Base-by-base conservation (phyloP, 1,140 invertebrate species). In the Probaryconus sp. region DNA sequence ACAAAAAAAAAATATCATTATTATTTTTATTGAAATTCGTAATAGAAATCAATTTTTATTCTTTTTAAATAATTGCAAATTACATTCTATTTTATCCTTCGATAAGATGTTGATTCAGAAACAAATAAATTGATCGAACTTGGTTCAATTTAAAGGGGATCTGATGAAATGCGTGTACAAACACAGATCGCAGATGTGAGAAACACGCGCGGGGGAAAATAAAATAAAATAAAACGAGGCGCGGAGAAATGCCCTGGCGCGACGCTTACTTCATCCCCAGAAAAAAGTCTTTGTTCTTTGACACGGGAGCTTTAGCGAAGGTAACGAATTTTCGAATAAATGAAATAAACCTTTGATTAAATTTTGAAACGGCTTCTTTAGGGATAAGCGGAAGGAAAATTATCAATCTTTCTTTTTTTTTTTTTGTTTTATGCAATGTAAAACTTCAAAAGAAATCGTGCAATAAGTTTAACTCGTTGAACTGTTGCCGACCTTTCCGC, bases 121-220 rank as follows among this genome's bases (percentile, higher is more conserved):
- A 71, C 58, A 71, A 71, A 71, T 71, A 71, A 56, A 71, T 63
- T 71, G 47, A 61, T 63, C 51, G 5, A 53, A 48, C 55, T 14
- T 7, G 24, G 28, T 43, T 2, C 5, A 24, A 40, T 31, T 71
- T 60, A 60, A 71, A 71, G 68, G 35, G 20, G 43, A 40, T 10
- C 58, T 63, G 51, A 50, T 51, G 35, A 33, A 37, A 58, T 56
- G 50, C 7, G 21, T 48, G 16, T 43, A 64, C 20, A 60, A 60
- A 51, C 35, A n/a, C 28, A 16, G 26, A 21, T 31, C 40, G 63
- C 35, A 43, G 40, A 31, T 30, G 21, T 10, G 18, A 33, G 11
- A 45, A 42, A 38, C 33, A 20, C 47, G 10, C 6, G 13, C 16
- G 17, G 38, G 20, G 16, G 16, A 42, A 28, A 56, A 45, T 20